Evolutionary conservation across 1,140 invertebrate species (phyloP), one percentile per base, ranked within the genome.

Genomic region (Battus philenor): DNA sequence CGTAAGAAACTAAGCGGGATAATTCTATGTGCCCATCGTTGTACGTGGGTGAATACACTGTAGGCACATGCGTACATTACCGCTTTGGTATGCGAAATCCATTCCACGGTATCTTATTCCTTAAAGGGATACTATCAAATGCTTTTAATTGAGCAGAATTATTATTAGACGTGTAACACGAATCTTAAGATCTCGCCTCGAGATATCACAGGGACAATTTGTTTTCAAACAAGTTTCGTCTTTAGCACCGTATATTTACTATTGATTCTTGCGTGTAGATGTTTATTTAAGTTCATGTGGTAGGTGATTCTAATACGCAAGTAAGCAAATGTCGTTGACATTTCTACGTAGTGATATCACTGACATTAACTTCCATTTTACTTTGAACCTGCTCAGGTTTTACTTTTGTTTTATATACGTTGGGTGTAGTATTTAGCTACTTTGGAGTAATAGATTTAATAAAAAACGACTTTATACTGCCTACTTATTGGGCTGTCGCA

Each of bases 101-200:
- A 20, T 27, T 2, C 30, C 12, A 17, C 39, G 30, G 11, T 44
- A 30, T 44, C 18, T 13, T 13, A 31, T 45, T 16, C 12, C 31
- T 2, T 12, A 17, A 15, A 20, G 44, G 20, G 10, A 5, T 18
- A 34, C 31, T 45, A 34, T 34, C 17, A 26, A 16, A 22, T 18
- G 31, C 16, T 39, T 38, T 47, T 39, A 47, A 47, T 47, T 47
- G 45, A 31, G 33, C 45, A 31, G 41, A 39, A 47, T 47, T 47
- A 47, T 47, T 39, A 47, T 47, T 7, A 39, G 17, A 39, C 34
- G 4, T 48, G 18, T 47, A 12, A 29, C 22, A 38, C 26, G 13
- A 17, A 29, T 47, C 31, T 46, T 10, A 31, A 32, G 43, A 33
- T 33, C 31, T 15, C 9, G 15, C 4, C 31, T 17, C 10, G 9